Evolutionary conservation across 2,113 vertebrate genomes (phyloP).

Genomic region (Crotalus tigris): DNA sequence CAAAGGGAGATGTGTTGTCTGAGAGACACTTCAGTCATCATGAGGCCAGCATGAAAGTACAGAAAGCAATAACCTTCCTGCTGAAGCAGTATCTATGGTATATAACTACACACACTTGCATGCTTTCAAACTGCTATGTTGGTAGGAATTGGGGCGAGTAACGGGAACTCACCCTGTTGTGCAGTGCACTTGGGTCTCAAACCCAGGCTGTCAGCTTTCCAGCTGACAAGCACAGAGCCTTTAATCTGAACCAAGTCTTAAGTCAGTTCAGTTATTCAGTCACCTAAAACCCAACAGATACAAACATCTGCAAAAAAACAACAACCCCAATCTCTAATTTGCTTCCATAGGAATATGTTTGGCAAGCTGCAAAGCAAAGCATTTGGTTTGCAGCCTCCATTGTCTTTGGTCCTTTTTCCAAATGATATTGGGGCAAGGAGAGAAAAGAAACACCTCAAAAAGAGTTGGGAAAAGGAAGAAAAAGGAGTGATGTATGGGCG

Average conservation of each 20-base stretch:
- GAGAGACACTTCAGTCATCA: too few relatives aligned
- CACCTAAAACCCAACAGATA: not conserved
- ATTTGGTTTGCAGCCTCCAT: not conserved
- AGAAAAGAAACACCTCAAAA: not conserved
- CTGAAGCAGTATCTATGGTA: too few relatives aligned
- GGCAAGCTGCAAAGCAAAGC: not conserved
- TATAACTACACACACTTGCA: too few relatives aligned
- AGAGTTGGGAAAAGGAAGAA: not conserved
- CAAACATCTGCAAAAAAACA: not conserved
- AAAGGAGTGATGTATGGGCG: not conserved
- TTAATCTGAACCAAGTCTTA: not conserved
- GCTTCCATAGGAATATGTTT: not conserved
- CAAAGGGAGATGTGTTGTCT: too few relatives aligned
- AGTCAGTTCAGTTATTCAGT: not conserved
- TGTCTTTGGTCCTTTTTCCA: not conserved
- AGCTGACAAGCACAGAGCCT: not conserved
- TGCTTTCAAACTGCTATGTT: not conserved
- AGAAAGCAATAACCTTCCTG: too few relatives aligned
- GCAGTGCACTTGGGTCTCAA: not conserved
- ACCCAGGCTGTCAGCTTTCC: not conserved
- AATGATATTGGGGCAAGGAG: not conserved
- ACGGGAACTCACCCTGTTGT: not conserved
- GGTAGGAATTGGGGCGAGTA: not conserved
- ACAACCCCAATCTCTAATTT: not conserved
- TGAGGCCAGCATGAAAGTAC: too few relatives aligned